phyloP scores from a whole-genome alignment of 2,113 vertebrate genomes.

The Dipodomys spectabilis region DNA sequence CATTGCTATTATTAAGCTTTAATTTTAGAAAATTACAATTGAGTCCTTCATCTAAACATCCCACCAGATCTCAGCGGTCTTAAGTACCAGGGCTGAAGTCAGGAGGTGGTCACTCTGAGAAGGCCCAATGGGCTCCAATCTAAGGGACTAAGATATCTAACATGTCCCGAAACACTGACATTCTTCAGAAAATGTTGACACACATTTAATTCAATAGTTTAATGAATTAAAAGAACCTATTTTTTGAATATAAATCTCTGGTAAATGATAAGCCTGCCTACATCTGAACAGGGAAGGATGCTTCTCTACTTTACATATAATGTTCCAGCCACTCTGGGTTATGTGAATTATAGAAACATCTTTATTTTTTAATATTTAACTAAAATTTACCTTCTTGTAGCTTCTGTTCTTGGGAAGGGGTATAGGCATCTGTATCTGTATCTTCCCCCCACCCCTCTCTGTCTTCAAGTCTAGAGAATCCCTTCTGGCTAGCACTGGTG shows the following conservation, averaged over 20 bases:
- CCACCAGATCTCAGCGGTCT: neutral
- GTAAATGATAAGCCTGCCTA: neutral
- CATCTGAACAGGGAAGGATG: neutral
- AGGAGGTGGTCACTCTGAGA: neutral
- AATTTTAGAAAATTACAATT: constrained; percentile 46
- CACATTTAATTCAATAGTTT: neutral
- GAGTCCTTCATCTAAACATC: constrained; percentile 51
- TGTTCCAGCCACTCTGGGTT: neutral
- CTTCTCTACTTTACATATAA: neutral
- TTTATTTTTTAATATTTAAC: neutral
- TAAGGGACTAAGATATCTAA: neutral
- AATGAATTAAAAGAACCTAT: neutral
- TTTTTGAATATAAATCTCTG: neutral
- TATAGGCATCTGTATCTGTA: fast-evolving
- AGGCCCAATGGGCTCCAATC: neutral
- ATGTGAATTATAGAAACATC: neutral
- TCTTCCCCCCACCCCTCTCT: neutral
- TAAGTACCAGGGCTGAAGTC: neutral
- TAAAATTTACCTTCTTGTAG: constrained; percentile 20
- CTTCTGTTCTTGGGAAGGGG: neutral
- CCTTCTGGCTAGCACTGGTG: neutral
- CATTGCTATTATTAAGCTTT: constrained; percentile 34
- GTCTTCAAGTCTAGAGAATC: neutral
- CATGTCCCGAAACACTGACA: neutral
- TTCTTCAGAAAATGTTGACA: neutral